These are phyloP conservation scores for Phycodurus eques DNA, from an alignment of 2,113 vertebrate genomes.

Conservation along the genomic window DNA sequence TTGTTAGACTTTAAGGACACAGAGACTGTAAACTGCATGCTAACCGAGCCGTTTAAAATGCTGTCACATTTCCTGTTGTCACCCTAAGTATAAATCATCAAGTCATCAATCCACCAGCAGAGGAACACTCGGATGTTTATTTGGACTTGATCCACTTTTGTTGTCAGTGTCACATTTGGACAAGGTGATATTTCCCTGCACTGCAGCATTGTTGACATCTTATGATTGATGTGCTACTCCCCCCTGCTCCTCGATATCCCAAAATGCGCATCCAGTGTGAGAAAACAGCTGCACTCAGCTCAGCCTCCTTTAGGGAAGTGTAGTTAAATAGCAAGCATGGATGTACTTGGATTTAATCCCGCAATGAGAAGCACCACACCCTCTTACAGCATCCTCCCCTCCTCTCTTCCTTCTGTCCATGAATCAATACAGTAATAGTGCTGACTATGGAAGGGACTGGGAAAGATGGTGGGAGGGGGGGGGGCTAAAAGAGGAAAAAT, in stretches of 20 bases:
- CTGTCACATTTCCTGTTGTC: not conserved
- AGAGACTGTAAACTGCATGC: not conserved
- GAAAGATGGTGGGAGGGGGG: too few relatives aligned
- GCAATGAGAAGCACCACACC: conserved; percentile 45
- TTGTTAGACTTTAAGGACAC: not conserved
- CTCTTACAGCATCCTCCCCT: conserved; percentile 27
- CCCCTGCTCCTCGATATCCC: not conserved
- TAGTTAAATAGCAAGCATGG: conserved; percentile 24
- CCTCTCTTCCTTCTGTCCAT: conserved; percentile 17
- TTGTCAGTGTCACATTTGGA: not conserved
- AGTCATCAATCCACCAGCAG: not conserved
- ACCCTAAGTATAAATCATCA: not conserved
- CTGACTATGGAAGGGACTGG: conserved; percentile 51
- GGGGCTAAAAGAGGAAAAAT: conserved; percentile 41
- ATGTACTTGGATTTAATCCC: conserved; percentile 47
- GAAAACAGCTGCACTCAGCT: conserved; percentile 15
- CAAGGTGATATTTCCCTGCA: not conserved
- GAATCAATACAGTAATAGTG: conserved; percentile 70
- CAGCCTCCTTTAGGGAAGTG: conserved; percentile 18
- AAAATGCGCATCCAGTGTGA: not conserved
- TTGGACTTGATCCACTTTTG: not conserved
- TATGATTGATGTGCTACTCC: not conserved
- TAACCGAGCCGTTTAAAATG: not conserved
- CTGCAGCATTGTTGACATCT: not conserved
- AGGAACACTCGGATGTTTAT: not conserved